A percentile compares a stretch with the other conserved stretches of the same genome.
Evolutionary conservation across 2,797 vertebrate genomes (phyloP).

Genomic region (Streptopelia turtur): DNA sequence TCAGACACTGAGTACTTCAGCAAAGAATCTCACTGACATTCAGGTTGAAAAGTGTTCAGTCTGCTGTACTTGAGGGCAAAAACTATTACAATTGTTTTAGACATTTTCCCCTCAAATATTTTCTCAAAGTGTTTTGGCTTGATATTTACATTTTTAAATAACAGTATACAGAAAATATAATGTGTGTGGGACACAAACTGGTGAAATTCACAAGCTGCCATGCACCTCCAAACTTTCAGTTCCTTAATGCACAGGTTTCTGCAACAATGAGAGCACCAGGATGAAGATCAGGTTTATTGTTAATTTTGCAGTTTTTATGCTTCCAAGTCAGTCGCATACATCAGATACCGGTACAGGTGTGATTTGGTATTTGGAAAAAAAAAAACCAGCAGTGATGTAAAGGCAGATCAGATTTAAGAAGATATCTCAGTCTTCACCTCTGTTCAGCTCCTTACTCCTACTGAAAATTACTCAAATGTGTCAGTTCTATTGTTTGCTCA

Average conservation of each 20-base stretch:
- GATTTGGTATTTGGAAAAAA: background rate
- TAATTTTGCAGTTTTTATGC: background rate
- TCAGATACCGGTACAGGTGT: background rate
- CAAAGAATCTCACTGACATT: background rate
- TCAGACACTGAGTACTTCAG: background rate
- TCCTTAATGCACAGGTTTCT: background rate
- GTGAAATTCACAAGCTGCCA: background rate
- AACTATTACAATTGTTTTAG: background rate
- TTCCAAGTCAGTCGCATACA: background rate
- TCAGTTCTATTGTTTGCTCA: background rate
- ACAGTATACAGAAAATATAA: background rate
- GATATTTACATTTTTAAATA: conserved; percentile 17
- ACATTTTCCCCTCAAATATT: conserved; percentile 2
- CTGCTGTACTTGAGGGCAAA: background rate
- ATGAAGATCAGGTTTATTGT: background rate
- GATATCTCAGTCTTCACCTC: background rate
- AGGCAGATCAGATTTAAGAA: background rate
- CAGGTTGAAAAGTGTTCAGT: background rate
- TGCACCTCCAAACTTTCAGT: background rate
- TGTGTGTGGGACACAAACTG: background rate
- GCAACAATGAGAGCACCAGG: background rate
- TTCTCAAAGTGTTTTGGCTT: conserved; percentile 12
- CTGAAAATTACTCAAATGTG: background rate
- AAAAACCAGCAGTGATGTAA: background rate
- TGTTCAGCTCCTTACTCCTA: background rate